These are phyloP conservation scores for Apodemia mormo DNA, from an alignment of 2,888 invertebrate genomes.

Conservation along the genomic window DNA sequence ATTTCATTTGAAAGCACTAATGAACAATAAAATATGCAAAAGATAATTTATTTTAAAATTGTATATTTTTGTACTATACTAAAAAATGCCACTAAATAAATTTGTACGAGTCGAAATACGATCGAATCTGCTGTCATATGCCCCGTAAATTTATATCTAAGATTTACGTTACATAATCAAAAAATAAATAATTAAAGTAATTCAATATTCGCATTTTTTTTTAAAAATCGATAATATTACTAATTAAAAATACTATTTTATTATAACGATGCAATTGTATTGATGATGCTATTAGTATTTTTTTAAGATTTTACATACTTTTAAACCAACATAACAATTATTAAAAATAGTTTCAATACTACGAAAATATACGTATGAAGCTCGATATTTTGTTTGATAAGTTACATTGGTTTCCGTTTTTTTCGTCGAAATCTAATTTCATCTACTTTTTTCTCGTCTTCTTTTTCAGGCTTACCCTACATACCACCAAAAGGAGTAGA, in stretches of 20 bases:
- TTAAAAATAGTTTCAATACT: neutral
- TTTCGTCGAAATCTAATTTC: neutral
- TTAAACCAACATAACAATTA: neutral
- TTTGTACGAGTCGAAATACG: neutral
- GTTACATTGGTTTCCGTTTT: neutral
- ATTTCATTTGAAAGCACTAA: conserved; percentile 21
- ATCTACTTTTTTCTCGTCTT: too few relatives aligned
- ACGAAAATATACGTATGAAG: neutral
- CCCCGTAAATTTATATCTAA: neutral
- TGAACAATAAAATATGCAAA: neutral
- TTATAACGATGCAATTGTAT: neutral
- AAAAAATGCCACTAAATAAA: conserved; percentile 6
- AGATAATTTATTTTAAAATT: neutral
- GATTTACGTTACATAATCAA: neutral
- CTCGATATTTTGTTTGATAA: neutral
- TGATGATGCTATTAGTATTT: neutral
- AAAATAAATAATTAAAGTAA: neutral
- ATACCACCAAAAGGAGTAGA: too few relatives aligned
- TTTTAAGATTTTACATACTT: neutral
- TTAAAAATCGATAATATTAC: neutral
- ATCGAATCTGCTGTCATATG: neutral
- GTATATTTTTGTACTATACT: neutral
- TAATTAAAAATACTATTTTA: neutral
- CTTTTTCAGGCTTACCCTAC: too few relatives aligned
- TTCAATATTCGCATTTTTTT: neutral